phyloP scores from a whole-genome alignment of 2,888 invertebrate species.

The Cenopis cana region DNA sequence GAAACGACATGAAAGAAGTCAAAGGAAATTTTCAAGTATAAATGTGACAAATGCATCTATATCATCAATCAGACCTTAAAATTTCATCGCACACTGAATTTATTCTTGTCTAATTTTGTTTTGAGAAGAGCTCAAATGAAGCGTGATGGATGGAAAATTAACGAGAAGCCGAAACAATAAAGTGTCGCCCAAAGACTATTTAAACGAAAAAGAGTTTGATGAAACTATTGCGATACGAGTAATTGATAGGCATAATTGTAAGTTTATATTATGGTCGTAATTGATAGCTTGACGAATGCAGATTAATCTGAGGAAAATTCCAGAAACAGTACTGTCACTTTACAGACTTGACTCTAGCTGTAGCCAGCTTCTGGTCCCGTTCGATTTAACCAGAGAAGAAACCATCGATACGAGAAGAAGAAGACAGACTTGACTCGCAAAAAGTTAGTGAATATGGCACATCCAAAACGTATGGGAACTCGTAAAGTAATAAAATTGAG shows the following conservation, averaged over 20 bases:
- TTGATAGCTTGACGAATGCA: too few species aligned
- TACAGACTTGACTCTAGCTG: too few species aligned
- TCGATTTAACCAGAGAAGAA: too few species aligned
- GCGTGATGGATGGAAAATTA: background rate
- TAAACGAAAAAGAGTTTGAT: background rate
- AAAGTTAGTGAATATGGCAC: too few species aligned
- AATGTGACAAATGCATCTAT: background rate
- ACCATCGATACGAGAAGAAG: too few species aligned
- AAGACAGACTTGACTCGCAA: too few species aligned
- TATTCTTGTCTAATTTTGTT: background rate
- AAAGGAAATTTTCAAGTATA: constrained; percentile 10
- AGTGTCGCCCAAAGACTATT: background rate
- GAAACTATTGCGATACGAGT: background rate
- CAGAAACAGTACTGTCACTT: too few species aligned
- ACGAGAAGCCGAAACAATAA: background rate
- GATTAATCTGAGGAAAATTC: too few species aligned
- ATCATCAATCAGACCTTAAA: background rate
- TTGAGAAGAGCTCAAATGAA: background rate
- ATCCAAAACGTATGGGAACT: too few species aligned
- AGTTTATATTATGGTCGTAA: too few species aligned
- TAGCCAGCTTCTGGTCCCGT: too few species aligned
- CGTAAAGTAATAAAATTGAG: too few species aligned
- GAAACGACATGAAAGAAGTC: constrained; percentile 40
- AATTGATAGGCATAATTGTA: background rate
- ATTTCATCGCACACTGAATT: background rate